phyloP scores from a whole-genome alignment of 1,140 invertebrate genomes.

The Platyscapa corneri region DNA sequence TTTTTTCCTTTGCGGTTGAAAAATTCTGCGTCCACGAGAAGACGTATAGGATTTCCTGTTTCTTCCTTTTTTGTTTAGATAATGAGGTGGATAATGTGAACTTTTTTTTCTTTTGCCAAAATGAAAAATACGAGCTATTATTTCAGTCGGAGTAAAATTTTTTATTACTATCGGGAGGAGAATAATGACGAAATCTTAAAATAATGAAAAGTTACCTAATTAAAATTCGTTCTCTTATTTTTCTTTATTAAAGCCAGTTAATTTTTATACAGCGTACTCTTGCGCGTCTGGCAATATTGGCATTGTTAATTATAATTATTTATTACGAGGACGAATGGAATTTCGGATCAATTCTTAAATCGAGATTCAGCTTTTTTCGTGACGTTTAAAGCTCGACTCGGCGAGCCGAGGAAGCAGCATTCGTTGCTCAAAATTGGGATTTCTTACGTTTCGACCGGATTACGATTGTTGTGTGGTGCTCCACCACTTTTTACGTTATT shows the following conservation, averaged over 20 bases:
- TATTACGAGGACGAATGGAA: no score
- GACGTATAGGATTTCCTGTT: conserved; percentile 14
- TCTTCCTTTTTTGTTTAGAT: not conserved
- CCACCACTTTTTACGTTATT: not conserved
- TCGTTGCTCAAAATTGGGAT: not conserved
- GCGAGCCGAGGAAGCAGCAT: not conserved
- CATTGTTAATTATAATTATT: not conserved
- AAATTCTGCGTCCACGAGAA: not conserved
- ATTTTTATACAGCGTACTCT: not conserved
- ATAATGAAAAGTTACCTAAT: not conserved
- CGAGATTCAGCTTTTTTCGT: not conserved
- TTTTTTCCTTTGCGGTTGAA: conserved; percentile 1
- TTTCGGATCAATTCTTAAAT: no score
- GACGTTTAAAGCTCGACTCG: not conserved
- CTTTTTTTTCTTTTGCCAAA: not conserved
- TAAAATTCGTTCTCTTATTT: not conserved
- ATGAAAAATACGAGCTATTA: not conserved
- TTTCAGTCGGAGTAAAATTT: not conserved
- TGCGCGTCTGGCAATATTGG: not conserved
- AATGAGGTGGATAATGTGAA: conserved; percentile 18
- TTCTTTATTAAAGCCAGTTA: not conserved
- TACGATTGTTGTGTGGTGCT: not conserved
- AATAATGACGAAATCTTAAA: not conserved
- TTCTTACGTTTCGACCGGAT: not conserved
- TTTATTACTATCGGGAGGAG: not conserved